Base-by-base conservation (phyloP, 53 echinoderm and acorn worm species). In the Holothuria leucospilota region DNA sequence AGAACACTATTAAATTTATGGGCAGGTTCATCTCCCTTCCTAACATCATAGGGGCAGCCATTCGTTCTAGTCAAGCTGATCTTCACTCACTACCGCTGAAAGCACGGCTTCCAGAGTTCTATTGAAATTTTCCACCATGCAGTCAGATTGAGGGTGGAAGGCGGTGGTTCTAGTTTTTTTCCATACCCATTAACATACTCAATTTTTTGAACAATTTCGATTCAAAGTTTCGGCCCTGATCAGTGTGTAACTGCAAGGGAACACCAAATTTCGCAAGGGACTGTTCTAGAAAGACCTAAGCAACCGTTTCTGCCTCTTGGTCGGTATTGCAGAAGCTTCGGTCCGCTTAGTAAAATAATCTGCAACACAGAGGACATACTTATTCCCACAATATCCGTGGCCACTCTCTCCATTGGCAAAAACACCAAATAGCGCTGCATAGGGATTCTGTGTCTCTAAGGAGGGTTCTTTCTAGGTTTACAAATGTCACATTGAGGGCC, bases 311-410 rank as follows among this genome's bases (percentile, higher is more conserved):
- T 49, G 91, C 68, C 63, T 85, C 88, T 61, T 70, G 88, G 59
- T 88, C 9, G 71, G 86, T 4, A 90, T 41, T 10, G 88, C 46
- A 27, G 65, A 91, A 8, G 88, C 77, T 63, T 91, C 91, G 20
- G 85, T 64, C 89, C 92, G 86, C 65, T 89, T 86, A 13, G 86
- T 89, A 66, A 92, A 89, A 29, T 92, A 92, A 82, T 92, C 92
- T 5, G 83, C 86, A 10, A 92, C 75, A 23, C 89, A 86, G 30
- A 89, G 34, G 38, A 89, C 75, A 40, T 87, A 92, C 13, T 85
- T 84, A 63, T 91, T 91, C 93, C 89, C 21, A 89, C 21, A 2
- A 89, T 86, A 53, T 92, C 87, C 70, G 84, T 75, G 6, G 89
- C 89, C 29, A 92, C 84, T 12, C 89, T 85, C 58, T 92, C 92